These are phyloP conservation scores for Metacarcinus magister DNA, from an alignment of 2,888 invertebrate genomes.

Conservation along the genomic window DNA sequence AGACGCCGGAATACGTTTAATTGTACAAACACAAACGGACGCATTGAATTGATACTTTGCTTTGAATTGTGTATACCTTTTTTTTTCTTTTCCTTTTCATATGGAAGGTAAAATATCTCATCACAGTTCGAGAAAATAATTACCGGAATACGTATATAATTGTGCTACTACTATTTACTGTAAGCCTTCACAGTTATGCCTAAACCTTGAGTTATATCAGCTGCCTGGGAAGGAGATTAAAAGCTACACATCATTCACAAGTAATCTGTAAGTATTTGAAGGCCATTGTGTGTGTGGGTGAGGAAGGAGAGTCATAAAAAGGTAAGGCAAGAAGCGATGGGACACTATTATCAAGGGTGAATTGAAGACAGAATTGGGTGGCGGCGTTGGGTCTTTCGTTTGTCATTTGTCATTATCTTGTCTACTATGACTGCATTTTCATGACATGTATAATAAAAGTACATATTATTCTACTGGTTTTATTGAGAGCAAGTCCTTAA, in stretches of 20 bases:
- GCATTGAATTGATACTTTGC: too few relatives aligned
- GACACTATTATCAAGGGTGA: not conserved
- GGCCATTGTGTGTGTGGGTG: not conserved
- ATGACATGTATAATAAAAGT: slow-evolving; percentile 45
- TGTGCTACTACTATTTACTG: not conserved
- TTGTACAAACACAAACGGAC: too few relatives aligned
- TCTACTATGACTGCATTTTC: slow-evolving; percentile 33
- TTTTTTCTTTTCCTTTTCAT: too few relatives aligned
- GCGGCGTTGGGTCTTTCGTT: not conserved
- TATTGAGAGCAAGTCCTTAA: not conserved
- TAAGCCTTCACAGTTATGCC: not conserved
- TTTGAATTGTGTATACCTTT: not conserved
- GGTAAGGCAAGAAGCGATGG: not conserved
- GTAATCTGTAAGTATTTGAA: not conserved
- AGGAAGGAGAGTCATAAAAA: not conserved
- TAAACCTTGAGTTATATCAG: not conserved
- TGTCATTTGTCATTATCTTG: slow-evolving; percentile 36
- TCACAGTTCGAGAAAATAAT: too few relatives aligned
- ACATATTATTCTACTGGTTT: not conserved
- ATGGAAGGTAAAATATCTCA: not conserved
- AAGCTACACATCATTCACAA: not conserved
- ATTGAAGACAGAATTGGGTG: not conserved
- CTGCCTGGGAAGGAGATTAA: not conserved
- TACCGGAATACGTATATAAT: too few relatives aligned
- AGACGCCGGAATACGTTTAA: not conserved